Evolutionary conservation across 2,888 invertebrate species (phyloP), one percentile per base, ranked within the genome.

Genomic region (Heliconius aoede): DNA sequence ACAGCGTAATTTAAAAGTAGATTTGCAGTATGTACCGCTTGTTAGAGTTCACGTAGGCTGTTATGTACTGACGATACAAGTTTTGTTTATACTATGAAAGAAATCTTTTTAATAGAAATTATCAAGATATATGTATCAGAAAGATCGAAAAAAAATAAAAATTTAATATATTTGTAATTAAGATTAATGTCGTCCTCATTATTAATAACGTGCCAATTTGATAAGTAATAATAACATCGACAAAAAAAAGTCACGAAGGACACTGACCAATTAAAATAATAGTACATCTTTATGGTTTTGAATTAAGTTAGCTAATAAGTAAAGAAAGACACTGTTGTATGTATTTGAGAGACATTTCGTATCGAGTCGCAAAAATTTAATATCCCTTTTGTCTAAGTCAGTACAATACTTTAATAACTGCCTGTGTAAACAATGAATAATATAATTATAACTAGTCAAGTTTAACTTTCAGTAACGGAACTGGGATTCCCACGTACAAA

Each of bases 1-100:
- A 78, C 76, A 76, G 67, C 79, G 78, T 78, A 78, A 79, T 79
- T 78, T 79, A 78, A 75, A 79, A 76, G 78, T 74, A 76, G 78
- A 79, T 78, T 78, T 78, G 76, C 79, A 72, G 76, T 76, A 68
- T 58, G 73, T 76, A 64, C 67, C 73, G 51, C 76, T 73, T 75
- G 51, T 67, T 60, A 73, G 55, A 61, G 61, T 61, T 26, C 32
- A 67, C 26, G 78, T 76, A 68, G 73, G 72, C n/a, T 65, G 77
- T n/a, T 71, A 8, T n/a, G 2, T 73, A 36, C 64, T 46, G 51
- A 64, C 60, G 62, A 60, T 46, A 51, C 51, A 51, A 58, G 28
- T 76, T 77, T 76, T 73, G 67, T 74, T 72, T 68, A 15, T 32
- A n/a, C n/a, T n/a, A 26, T 62, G 18, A 68, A 72, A 67, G 60